phyloP scores from a whole-genome alignment of 2,888 invertebrate genomes.

The Sinopyrophorus schimmeli region DNA sequence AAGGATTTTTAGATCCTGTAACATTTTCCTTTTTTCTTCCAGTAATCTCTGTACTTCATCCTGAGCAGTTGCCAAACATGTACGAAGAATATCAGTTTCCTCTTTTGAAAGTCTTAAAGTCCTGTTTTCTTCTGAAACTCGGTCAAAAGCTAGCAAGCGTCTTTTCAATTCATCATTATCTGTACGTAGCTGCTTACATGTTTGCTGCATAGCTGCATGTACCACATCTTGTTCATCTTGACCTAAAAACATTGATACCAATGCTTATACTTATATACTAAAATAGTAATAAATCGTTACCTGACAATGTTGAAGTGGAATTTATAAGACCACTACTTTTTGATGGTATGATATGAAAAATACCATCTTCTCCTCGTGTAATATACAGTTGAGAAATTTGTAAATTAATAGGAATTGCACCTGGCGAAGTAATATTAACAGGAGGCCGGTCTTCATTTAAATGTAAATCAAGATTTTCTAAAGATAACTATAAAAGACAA shows the following conservation, averaged over 20 bases:
- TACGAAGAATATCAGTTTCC: conserved; percentile 64
- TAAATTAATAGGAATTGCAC: conserved; percentile 77
- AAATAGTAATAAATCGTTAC: conserved; percentile 17
- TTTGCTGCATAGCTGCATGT: conserved; percentile 51
- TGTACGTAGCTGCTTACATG: conserved; percentile 59
- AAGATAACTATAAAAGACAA: conserved; percentile 61
- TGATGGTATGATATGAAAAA: conserved; percentile 70
- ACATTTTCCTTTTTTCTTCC: conserved; percentile 72
- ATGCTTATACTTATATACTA: neutral
- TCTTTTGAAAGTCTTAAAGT: conserved; percentile 58
- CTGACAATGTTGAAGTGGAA: conserved; percentile 32
- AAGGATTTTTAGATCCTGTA: conserved; percentile 70
- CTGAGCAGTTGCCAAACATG: conserved; percentile 69
- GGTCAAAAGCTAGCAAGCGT: conserved; percentile 62
- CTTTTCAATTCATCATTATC: conserved; percentile 69
- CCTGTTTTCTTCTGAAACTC: conserved; percentile 64
- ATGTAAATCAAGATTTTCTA: conserved; percentile 76
- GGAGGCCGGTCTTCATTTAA: conserved; percentile 83
- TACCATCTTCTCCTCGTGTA: conserved; percentile 72
- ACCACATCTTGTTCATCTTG: conserved; percentile 27
- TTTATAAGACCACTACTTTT: conserved; percentile 20
- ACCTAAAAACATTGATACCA: neutral
- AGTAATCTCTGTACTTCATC: conserved; percentile 72
- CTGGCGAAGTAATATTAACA: conserved; percentile 79
- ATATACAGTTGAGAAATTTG: conserved; percentile 71